These are phyloP conservation scores for Atopsyche davidsoni DNA, from an alignment of 1,140 invertebrate species.

Conservation along the genomic window DNA sequence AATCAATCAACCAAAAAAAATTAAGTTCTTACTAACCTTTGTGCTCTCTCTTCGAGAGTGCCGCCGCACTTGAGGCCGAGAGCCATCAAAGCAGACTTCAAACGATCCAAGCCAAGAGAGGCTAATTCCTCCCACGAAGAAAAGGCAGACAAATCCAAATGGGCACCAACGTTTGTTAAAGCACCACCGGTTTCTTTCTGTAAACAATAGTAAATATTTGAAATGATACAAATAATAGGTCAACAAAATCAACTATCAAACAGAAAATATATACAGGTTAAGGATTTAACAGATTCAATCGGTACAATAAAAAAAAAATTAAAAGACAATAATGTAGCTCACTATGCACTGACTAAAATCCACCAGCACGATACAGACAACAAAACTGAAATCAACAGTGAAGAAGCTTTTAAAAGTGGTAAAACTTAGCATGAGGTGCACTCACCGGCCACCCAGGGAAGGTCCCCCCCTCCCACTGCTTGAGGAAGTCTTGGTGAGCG, in stretches of 20 bases:
- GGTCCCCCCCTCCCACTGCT: slow-evolving; percentile 80
- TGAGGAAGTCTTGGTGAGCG: slow-evolving; percentile 76
- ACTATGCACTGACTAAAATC: no score
- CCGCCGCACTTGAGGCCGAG: slow-evolving; percentile 98
- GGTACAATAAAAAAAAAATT: no score
- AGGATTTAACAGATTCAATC: no score
- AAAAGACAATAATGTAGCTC: no score
- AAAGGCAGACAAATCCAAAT: slow-evolving; percentile 94
- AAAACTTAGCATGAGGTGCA: no score
- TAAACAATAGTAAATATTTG: no score
- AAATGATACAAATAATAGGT: no score
- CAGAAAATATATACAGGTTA: no score
- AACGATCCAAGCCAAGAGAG: slow-evolving; percentile 90
- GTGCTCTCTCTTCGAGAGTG: slow-evolving; percentile 93
- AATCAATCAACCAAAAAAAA: not conserved
- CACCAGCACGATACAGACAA: no score
- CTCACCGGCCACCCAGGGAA: slow-evolving; percentile 92
- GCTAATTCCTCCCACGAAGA: slow-evolving; percentile 96
- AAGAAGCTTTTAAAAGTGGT: no score
- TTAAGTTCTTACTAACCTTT: slow-evolving; percentile 51
- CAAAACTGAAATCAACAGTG: no score
- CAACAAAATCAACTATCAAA: no score
- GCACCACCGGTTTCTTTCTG: slow-evolving; percentile 93
- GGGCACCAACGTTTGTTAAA: slow-evolving; percentile 86
- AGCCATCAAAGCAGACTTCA: slow-evolving; percentile 96